Evolutionary conservation across 2,888 invertebrate genomes (phyloP).

Genomic region (Caradrina clavipalpis): DNA sequence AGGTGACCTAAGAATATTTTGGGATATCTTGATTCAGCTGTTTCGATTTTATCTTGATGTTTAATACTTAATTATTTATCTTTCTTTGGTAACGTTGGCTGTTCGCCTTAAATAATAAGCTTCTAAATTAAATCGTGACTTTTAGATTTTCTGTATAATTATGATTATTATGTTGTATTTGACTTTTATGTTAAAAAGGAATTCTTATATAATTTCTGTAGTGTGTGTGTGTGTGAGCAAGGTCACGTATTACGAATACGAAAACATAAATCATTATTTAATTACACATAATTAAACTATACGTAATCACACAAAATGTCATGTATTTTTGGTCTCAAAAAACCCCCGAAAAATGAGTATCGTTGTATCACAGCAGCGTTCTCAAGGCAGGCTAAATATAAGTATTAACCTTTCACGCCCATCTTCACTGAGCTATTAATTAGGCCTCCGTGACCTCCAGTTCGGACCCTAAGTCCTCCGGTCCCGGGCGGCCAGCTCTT

Average conservation of each 20-base stretch:
- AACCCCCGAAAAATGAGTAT: not conserved
- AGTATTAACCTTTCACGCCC: conserved; percentile 47
- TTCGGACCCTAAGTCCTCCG: conserved; percentile 68
- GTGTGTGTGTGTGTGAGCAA: no score
- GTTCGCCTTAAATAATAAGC: no score
- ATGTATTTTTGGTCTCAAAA: not conserved
- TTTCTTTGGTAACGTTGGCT: no score
- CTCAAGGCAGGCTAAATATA: conserved; percentile 50
- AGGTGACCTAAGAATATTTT: not conserved
- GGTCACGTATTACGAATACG: not conserved
- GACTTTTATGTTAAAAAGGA: not conserved
- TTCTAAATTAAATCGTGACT: not conserved
- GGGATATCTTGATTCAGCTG: conserved; percentile 7
- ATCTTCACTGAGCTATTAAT: conserved; percentile 46
- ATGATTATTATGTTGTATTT: not conserved
- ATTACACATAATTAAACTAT: not conserved
- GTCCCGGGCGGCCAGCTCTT: conserved; percentile 75
- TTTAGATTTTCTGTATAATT: no score
- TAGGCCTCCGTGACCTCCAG: conserved; percentile 58
- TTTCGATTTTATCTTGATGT: conserved; percentile 1
- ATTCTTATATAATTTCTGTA: not conserved
- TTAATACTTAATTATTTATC: no score
- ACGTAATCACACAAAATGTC: conserved; percentile 9
- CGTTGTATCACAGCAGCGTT: conserved; percentile 11
- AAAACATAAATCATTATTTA: not conserved